Conservation (phyloP, 2,888 invertebrate species). For the Xestia xanthographa region DNA sequence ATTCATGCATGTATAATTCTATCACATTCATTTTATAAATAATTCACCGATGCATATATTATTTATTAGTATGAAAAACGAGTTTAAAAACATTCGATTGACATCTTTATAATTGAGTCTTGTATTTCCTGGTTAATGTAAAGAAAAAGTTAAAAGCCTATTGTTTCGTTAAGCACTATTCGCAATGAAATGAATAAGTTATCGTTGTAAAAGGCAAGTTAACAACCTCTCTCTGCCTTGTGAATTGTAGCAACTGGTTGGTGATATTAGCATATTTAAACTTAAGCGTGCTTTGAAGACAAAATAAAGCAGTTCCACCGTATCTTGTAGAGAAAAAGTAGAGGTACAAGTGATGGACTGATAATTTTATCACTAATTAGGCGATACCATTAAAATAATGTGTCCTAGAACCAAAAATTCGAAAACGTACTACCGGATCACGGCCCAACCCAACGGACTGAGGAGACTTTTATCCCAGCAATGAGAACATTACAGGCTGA, state of each 20-base stretch:
- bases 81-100: conserved; percentile 15
- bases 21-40: conserved; percentile 16
- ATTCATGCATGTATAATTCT: conserved; percentile 14
- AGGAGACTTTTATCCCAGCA: background rate
- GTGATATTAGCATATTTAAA: conserved; percentile 18
- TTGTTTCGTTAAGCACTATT: conserved; percentile 43
- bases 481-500: background rate
- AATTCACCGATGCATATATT: conserved; percentile 3
- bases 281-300: background rate
- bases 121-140: conserved; percentile 36
- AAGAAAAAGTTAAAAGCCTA: conserved; percentile 47
- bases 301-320: background rate
- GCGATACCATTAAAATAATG: background rate
- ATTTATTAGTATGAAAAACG: conserved; percentile 27
- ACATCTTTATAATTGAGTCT: conserved; percentile 18
- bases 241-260: conserved; percentile 33
- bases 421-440: background rate
- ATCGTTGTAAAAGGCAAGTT: conserved; percentile 32
- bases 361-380: background rate
- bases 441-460: background rate
- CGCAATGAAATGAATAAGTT: conserved; percentile 50
- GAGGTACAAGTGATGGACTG: background rate
- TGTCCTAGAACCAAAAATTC: background rate
- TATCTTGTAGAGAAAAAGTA: background rate
- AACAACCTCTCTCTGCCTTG: conserved; percentile 47